Evolutionary conservation across 1,140 invertebrate species (phyloP).

Genomic region (Coenobita brevimanus): DNA sequence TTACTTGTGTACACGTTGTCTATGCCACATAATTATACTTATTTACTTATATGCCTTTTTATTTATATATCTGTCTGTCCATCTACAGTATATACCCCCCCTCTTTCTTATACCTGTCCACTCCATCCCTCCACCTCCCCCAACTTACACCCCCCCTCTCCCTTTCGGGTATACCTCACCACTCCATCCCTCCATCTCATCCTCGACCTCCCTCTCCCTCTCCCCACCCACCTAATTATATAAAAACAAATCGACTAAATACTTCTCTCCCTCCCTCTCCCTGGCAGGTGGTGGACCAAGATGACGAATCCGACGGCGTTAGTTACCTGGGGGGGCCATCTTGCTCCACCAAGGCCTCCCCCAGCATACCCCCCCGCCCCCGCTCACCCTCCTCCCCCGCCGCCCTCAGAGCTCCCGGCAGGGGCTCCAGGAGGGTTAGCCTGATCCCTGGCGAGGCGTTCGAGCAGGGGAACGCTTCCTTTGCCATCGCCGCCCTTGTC

Average conservation of each 20-base stretch:
- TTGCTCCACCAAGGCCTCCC: neutral
- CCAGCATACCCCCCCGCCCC: slow-evolving; percentile 27
- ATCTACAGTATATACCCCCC: no score
- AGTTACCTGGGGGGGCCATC: slow-evolving; percentile 24
- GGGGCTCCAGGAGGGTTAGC: slow-evolving; percentile 46
- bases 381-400: slow-evolving; percentile 54
- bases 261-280: neutral
- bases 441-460: slow-evolving; percentile 63
- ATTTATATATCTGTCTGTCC: no score
- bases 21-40: no score
- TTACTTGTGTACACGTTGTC: no score
- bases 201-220: no score
- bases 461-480: slow-evolving; percentile 40
- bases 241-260: neutral
- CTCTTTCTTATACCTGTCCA: no score
- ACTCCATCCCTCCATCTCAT: no score
- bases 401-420: slow-evolving; percentile 37
- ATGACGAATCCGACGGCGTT: slow-evolving; percentile 34
- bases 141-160: slow-evolving; percentile 9
- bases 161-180: neutral
- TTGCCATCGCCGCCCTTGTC: slow-evolving; percentile 46
- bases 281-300: slow-evolving; percentile 57
- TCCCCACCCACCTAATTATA: no score
- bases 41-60: no score
- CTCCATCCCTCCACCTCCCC: no score